A percentile compares a stretch with the other conserved stretches of the same genome.
phyloP scores from a whole-genome alignment of 2,113 vertebrate genomes.

The Mus pahari region DNA sequence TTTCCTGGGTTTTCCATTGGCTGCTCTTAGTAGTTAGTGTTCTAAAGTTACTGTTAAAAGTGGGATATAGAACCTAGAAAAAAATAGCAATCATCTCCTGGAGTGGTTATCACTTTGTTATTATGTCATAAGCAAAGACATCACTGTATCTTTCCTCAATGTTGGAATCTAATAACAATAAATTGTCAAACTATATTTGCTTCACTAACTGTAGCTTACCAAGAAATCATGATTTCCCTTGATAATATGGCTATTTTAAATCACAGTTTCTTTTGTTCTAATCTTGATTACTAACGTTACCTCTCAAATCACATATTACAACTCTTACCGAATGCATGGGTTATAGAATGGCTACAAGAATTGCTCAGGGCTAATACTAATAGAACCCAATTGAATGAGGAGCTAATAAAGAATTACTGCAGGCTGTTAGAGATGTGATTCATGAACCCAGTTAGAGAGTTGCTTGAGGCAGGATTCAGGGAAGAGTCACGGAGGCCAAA shows the following conservation, averaged over 20 bases:
- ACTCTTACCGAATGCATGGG: no score
- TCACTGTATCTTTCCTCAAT: not conserved
- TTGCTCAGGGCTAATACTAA: not conserved
- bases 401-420: not conserved
- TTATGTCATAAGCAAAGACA: not conserved
- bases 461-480: not conserved
- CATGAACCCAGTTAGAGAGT: not conserved
- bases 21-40: not conserved
- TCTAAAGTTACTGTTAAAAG: slow-evolving; percentile 29
- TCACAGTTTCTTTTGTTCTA: not conserved
- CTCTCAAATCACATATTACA: not conserved
- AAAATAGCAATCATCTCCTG: slow-evolving; percentile 13
- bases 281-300: not conserved
- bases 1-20: slow-evolving; percentile 24
- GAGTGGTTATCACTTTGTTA: not conserved
- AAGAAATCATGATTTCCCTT: not conserved
- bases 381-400: not conserved
- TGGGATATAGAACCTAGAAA: not conserved
- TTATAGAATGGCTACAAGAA: not conserved
- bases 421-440: not conserved
- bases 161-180: not conserved
- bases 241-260: not conserved
- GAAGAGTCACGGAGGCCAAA: not conserved
- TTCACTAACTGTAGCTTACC: not conserved
- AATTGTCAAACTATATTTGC: not conserved